Base-by-base conservation (phyloP, 2,888 invertebrate species). In the Pandemis cinnamomeana region DNA sequence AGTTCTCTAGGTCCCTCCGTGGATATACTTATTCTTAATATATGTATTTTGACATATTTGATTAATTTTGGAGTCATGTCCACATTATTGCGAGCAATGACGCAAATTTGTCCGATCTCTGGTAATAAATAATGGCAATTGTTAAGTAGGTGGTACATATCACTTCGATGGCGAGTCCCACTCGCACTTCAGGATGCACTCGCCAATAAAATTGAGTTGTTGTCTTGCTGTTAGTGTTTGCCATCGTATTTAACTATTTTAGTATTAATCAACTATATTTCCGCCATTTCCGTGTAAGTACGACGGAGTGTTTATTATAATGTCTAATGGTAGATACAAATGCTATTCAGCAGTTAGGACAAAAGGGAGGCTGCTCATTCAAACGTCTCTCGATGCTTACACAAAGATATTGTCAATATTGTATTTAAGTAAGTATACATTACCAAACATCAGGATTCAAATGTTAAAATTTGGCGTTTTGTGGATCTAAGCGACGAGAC, bases 281-380 rank as follows among this genome's bases (percentile, higher is more conserved):
- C 44, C 53, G 44, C 55, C 41, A 53, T 55, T 63, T 46, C 44
- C 4, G 41, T 20, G 58, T 48, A 68, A 58, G 58, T 5, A 58
- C 11, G 27, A 58, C 27, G 58, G 27, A 58, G 11, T 58, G 27
- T 58, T 27, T 55, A 55, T 15, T 66, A 46, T 55, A 58, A 55
- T 64, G 36, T 53, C n/a, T 6, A 53, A 36, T 36, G 27, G 27
- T 61, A 63, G 44, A 48, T 68, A 72, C 63, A 42, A 27, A 60
- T 27, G 58, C 44, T 44, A 73, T 73, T 73, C 60, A 70, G 27
- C 58, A 66, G 44, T 46, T 20, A 27, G 60, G 68, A 70, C 60
- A 64, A 73, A 4, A 60, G 72, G 60, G 51, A 64, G 42, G 51
- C 64, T 42, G 73, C 51, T 73, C 58, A 73, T 73, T 73, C 69